A percentile compares a stretch with the other conserved stretches of the same genome.
phyloP scores from a whole-genome alignment of 2,888 invertebrate genomes.

The Apoderus coryli region DNA sequence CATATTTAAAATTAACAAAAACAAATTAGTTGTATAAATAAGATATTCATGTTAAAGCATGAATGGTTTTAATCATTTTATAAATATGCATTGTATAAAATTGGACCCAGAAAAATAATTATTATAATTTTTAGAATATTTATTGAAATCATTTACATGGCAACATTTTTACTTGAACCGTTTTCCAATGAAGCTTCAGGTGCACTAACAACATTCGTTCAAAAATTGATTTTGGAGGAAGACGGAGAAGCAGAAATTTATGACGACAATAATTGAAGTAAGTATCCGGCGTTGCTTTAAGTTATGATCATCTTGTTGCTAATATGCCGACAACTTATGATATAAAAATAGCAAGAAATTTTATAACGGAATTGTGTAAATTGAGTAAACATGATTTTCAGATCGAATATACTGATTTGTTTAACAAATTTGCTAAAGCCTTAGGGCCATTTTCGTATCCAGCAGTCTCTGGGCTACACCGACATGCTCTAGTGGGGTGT shows the following conservation, averaged over 20 bases:
- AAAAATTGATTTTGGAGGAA: conserved; percentile 39
- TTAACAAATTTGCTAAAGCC: conserved; percentile 51
- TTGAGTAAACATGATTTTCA: conserved; percentile 43
- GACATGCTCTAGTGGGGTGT: conserved; percentile 51
- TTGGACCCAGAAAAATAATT: too few species aligned
- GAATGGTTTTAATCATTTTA: too few species aligned
- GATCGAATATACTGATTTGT: conserved; percentile 45
- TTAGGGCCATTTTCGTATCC: conserved; percentile 52
- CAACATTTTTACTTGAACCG: conserved; percentile 59
- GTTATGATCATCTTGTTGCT: conserved; percentile 58
- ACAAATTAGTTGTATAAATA: too few species aligned
- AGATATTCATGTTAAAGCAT: too few species aligned
- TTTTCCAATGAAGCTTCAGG: conserved; percentile 61
- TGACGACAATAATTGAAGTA: conserved; percentile 37
- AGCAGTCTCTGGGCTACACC: conserved; percentile 48
- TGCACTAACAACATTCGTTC: conserved; percentile 50
- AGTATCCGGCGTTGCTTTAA: conserved; percentile 45
- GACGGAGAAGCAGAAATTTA: conserved; percentile 38
- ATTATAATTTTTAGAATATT: conserved; percentile 68
- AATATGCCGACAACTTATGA: conserved; percentile 55
- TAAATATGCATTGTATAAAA: too few species aligned
- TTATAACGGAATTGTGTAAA: conserved; percentile 53
- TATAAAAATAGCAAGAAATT: conserved; percentile 52
- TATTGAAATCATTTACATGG: conserved; percentile 52
- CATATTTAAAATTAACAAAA: too few species aligned